phyloP scores from a whole-genome alignment of 2,888 invertebrate genomes.

The Noctua pronuba region DNA sequence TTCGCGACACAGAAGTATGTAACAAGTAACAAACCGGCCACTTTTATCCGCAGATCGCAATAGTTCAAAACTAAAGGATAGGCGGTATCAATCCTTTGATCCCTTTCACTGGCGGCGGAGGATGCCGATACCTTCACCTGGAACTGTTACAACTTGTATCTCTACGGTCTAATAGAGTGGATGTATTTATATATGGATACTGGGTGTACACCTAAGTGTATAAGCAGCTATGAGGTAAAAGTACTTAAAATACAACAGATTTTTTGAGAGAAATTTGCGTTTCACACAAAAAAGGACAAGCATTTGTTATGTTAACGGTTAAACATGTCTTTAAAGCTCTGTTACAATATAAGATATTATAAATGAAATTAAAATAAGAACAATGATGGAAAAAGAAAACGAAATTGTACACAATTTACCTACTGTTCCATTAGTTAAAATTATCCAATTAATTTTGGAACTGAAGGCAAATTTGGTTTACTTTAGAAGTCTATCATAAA shows the following conservation, averaged over 20 bases:
- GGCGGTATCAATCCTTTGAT: constrained; percentile 55
- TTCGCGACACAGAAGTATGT: constrained; percentile 44
- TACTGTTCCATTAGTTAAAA: background rate
- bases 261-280: background rate
- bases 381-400: background rate
- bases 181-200: background rate
- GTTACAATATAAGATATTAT: background rate
- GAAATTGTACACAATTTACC: no score
- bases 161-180: background rate
- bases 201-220: background rate
- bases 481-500: background rate
- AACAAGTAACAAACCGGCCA: constrained; percentile 35
- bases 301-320: background rate
- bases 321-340: background rate
- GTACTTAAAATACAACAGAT: background rate
- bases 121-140: constrained; percentile 41
- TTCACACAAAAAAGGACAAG: background rate
- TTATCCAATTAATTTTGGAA: background rate
- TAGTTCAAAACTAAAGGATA: constrained; percentile 54
- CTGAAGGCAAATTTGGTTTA: background rate
- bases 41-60: constrained; percentile 42
- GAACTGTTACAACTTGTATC: constrained; percentile 13
- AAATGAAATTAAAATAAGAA: background rate
- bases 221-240: background rate
- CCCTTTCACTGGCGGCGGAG: constrained; percentile 41